phyloP scores from a whole-genome alignment of 2,797 vertebrate species.

The Centropyge bicolor region DNA sequence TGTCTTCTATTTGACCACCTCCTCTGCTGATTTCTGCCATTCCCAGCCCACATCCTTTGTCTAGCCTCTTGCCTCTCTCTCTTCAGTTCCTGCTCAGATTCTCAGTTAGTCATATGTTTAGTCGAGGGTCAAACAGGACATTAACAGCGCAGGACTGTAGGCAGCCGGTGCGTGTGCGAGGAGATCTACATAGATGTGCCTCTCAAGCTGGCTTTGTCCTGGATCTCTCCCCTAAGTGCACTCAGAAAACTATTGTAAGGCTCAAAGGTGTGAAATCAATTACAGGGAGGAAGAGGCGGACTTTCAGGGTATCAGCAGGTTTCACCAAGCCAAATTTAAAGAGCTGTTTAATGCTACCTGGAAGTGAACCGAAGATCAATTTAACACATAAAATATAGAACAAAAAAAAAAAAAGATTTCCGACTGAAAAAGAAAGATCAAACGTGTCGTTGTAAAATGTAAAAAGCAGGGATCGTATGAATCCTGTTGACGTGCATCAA shows the following conservation, averaged over 20 bases:
- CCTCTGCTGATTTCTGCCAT: conserved; percentile 50
- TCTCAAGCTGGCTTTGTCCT: conserved; percentile 64
- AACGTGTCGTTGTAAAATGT: neutral
- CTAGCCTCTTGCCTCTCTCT: conserved; percentile 53
- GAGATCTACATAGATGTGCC: conserved; percentile 31
- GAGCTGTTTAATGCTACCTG: conserved; percentile 44
- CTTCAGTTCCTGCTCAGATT: conserved; percentile 45
- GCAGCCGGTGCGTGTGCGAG: conserved; percentile 15
- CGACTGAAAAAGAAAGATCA: neutral
- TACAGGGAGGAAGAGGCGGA: conserved; percentile 36
- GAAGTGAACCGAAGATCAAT: conserved; percentile 40
- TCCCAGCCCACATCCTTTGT: conserved; percentile 79
- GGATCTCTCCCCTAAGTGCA: conserved; percentile 69
- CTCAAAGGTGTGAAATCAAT: conserved; percentile 72
- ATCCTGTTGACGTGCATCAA: neutral
- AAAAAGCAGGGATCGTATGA: neutral
- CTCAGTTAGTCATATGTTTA: conserved; percentile 66
- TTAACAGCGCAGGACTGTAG: conserved; percentile 29
- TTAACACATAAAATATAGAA: conserved; percentile 35
- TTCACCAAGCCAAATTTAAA: conserved; percentile 43
- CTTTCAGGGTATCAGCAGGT: conserved; percentile 41
- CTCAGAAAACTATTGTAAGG: conserved; percentile 63
- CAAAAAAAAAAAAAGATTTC: conserved; percentile 13
- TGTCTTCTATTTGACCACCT: conserved; percentile 27
- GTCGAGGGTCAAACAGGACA: conserved; percentile 70